These are phyloP conservation scores for Phengaris arion DNA, from an alignment of 2,888 invertebrate species.

Conservation along the genomic window DNA sequence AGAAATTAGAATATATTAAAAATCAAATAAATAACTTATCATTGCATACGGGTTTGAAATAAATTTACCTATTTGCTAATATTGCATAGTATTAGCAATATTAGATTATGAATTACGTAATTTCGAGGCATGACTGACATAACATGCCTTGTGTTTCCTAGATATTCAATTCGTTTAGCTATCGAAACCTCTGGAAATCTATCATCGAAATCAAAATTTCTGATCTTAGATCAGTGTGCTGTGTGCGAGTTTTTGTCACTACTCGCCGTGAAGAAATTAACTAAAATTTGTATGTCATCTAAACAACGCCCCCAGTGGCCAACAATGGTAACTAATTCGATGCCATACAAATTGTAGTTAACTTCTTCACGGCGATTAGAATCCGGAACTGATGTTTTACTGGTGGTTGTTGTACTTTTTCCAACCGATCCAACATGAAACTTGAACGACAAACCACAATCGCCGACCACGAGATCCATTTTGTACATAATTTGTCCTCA, in stretches of 20 bases:
- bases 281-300: no score
- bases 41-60: neutral
- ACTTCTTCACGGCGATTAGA: no score
- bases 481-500: constrained; percentile 18
- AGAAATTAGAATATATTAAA: no score
- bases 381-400: neutral
- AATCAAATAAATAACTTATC: neutral
- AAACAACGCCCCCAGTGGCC: no score
- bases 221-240: no score
- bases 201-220: no score
- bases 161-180: constrained; percentile 13
- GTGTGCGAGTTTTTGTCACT: no score
- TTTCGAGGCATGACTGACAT: constrained; percentile 19
- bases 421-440: neutral
- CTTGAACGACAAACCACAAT: constrained; percentile 9
- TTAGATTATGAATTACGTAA: neutral
- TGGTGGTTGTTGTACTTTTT: neutral
- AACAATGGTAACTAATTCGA: no score
- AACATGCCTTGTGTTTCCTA: constrained; percentile 1
- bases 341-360: no score
- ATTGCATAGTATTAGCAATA: constrained; percentile 18
- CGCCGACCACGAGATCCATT: constrained; percentile 18
- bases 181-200: no score
- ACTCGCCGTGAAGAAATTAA: no score
- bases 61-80: neutral